These are phyloP conservation scores for Tetragnatha montana DNA, from an alignment of 2,888 invertebrate genomes.

Conservation along the genomic window DNA sequence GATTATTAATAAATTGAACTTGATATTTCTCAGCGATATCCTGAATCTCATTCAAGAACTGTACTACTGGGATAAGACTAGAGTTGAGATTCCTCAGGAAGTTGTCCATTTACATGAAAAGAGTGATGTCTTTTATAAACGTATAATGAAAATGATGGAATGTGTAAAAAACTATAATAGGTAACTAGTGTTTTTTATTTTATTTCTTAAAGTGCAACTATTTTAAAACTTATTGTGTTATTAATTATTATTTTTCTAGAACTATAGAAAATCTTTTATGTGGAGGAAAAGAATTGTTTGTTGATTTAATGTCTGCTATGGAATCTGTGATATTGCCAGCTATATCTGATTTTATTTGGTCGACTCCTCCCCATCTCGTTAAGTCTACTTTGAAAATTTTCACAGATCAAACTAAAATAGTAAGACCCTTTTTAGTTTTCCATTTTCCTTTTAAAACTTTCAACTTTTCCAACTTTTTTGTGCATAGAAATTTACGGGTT, in stretches of 20 bases:
- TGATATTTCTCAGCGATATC: constrained; percentile 34
- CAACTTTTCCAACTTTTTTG: no score
- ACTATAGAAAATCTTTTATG: constrained; percentile 3
- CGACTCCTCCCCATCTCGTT: constrained; percentile 33
- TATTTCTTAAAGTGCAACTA: no score
- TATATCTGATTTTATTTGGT: constrained; percentile 41
- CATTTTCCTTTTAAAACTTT: not conserved
- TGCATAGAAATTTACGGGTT: no score
- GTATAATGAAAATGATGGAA: constrained; percentile 30
- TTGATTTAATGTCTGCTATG: constrained; percentile 23
- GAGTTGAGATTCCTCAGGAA: constrained; percentile 54
- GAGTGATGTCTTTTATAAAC: constrained; percentile 45
- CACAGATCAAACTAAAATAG: constrained; percentile 35
- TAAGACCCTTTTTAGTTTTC: not conserved
- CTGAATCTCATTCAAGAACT: constrained; percentile 53
- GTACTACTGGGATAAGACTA: constrained; percentile 58
- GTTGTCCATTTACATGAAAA: constrained; percentile 54
- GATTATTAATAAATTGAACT: no score
- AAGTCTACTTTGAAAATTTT: constrained; percentile 25
- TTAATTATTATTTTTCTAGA: constrained; percentile 19
- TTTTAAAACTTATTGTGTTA: not conserved
- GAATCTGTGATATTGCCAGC: constrained; percentile 30
- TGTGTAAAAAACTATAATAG: constrained; percentile 55
- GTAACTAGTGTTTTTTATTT: constrained; percentile 10
- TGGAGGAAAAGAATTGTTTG: constrained; percentile 33